phyloP scores from a whole-genome alignment of 1,140 invertebrate species.

The Thaumetopoea pityocampa region DNA sequence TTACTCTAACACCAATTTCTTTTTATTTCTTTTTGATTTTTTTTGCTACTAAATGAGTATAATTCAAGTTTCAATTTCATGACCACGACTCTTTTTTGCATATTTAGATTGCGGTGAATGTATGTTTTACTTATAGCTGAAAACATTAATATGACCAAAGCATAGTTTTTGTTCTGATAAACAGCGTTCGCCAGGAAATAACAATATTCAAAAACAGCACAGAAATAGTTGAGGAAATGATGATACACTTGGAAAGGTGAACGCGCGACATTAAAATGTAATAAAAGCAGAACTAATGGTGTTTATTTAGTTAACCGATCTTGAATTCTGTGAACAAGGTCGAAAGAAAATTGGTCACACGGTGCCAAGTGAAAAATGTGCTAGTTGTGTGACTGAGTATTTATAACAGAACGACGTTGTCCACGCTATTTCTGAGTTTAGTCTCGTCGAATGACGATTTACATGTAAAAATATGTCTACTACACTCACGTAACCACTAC shows the following conservation, averaged over 20 bases:
- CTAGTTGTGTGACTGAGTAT: conserved; percentile 39
- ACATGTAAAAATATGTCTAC: conserved; percentile 4
- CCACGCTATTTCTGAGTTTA: conserved; percentile 36
- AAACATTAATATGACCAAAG: too few relatives aligned
- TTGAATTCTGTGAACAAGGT: conserved; percentile 43
- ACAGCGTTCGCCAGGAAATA: too few relatives aligned
- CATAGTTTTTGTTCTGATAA: conserved; percentile 1
- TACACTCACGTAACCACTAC: too few relatives aligned
- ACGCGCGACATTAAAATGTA: conserved; percentile 4
- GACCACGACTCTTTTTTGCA: too few relatives aligned
- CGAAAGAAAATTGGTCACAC: conserved; percentile 38
- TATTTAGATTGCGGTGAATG: too few relatives aligned
- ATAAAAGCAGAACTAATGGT: conserved; percentile 16
- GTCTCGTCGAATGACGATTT: conserved; percentile 14
- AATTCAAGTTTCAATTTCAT: too few relatives aligned
- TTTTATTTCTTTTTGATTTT: too few relatives aligned
- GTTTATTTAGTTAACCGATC: conserved; percentile 27
- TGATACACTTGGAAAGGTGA: conserved; percentile 1
- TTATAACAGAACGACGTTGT: conserved; percentile 42
- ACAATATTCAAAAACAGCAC: background rate
- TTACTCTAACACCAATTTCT: too few relatives aligned
- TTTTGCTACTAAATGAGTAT: too few relatives aligned
- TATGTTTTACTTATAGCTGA: too few relatives aligned
- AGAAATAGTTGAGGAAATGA: background rate
- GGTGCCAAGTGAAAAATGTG: conserved; percentile 40